Conservation (phyloP, 2,113 vertebrate genomes). For the Dendropsophus ebraccatus region DNA sequence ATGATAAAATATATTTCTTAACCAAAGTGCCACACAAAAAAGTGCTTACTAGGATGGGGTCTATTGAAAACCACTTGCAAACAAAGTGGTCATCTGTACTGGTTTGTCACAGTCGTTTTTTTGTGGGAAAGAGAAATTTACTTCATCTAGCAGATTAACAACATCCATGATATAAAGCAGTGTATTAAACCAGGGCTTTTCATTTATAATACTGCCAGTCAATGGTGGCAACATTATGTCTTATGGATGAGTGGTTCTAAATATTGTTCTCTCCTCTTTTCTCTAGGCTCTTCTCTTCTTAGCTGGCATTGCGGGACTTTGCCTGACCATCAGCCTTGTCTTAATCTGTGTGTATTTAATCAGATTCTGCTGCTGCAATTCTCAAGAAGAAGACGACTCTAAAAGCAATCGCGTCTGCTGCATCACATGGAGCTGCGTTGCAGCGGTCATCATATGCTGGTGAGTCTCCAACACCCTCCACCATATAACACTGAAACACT, state of each 20-base stretch:
- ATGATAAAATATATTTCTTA: too few relatives aligned
- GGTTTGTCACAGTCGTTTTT: too few relatives aligned
- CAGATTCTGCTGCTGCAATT: constrained; percentile 84
- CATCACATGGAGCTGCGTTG: constrained; percentile 87
- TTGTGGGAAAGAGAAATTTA: too few relatives aligned
- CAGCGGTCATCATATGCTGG: constrained; percentile 87
- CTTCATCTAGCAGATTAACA: too few relatives aligned
- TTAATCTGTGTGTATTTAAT: constrained; percentile 88
- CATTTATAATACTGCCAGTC: too few relatives aligned
- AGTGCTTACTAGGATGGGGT: too few relatives aligned
- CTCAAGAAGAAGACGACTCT: constrained; percentile 80
- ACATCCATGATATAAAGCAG: too few relatives aligned
- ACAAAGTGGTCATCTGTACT: too few relatives aligned
- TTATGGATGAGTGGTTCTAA: neutral
- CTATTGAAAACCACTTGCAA: too few relatives aligned
- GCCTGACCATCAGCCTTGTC: constrained; percentile 83
- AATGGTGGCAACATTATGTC: too few relatives aligned
- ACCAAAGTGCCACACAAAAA: too few relatives aligned
- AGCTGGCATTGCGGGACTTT: constrained; percentile 84
- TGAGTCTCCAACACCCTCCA: constrained; percentile 65
- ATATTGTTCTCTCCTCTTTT: constrained; percentile 11
- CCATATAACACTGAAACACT: neutral
- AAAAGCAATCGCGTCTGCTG: constrained; percentile 85
- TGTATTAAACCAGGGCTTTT: too few relatives aligned
- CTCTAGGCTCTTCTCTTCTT: constrained; percentile 85